Percentiles rank a stretch among this genome's conserved stretches.
Conservation (phyloP, 2,888 invertebrate genomes). For the Druceiella hillmani region DNA sequence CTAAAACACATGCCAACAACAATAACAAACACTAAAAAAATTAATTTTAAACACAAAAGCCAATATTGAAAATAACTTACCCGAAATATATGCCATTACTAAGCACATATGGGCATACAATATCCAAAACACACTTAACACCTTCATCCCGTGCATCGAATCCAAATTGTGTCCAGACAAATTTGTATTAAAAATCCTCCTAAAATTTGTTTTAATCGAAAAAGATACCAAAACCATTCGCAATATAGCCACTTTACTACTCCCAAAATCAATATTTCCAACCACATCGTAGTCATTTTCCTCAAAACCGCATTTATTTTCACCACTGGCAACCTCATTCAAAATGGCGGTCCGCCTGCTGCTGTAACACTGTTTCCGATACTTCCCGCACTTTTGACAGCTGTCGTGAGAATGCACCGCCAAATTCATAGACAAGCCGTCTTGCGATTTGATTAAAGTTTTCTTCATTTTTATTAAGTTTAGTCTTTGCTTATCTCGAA, state of each 20-base stretch:
- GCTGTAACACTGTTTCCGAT: conserved; percentile 37
- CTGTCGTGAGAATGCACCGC: conserved; percentile 35
- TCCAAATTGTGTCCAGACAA: conserved; percentile 48
- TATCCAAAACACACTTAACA: conserved; percentile 60
- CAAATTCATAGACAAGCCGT: conserved; percentile 38
- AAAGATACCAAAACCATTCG: conserved; percentile 39
- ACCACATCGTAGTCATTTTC: conserved; percentile 18
- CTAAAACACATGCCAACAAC: conserved; percentile 7
- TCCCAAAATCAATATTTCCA: too few relatives aligned
- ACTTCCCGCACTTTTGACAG: conserved; percentile 42
- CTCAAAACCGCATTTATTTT: conserved; percentile 4
- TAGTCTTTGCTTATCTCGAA: conserved; percentile 31
- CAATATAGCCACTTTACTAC: too few relatives aligned
- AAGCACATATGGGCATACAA: conserved; percentile 58
- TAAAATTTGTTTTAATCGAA: conserved; percentile 39
- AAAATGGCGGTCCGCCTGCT: too few relatives aligned
- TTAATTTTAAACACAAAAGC: conserved; percentile 25
- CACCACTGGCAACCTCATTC: conserved; percentile 5
- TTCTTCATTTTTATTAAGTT: conserved; percentile 34
- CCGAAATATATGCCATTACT: conserved; percentile 60
- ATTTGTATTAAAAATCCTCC: conserved; percentile 41
- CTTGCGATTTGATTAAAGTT: conserved; percentile 28
- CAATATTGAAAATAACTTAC: conserved; percentile 28
- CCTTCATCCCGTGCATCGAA: conserved; percentile 56
- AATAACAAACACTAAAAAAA: conserved; percentile 2